These are phyloP conservation scores for Discoglossus pictus DNA, from an alignment of 2,797 vertebrate species.

Conservation along the genomic window DNA sequence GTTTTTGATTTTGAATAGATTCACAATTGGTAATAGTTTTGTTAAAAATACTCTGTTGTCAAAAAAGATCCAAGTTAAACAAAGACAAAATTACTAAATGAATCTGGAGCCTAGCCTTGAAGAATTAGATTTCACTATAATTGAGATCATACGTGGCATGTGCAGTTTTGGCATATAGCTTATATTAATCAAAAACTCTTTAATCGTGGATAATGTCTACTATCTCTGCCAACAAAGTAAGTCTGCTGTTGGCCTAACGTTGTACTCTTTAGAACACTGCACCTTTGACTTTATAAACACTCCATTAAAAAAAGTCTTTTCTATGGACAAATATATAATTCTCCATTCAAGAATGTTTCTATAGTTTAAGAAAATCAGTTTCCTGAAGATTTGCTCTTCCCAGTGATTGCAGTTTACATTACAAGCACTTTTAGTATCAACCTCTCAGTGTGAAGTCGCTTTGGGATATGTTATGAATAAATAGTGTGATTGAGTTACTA, in stretches of 20 bases:
- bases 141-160: conserved; percentile 87
- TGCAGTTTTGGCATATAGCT: conserved; percentile 80
- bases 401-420: conserved; percentile 76
- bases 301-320: conserved; percentile 55
- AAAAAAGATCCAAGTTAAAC: conserved; percentile 82
- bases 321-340: conserved; percentile 58
- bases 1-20: conserved; percentile 62
- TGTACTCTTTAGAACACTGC: conserved; percentile 73
- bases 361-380: conserved; percentile 78
- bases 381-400: conserved; percentile 72
- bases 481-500: conserved; percentile 39
- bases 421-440: conserved; percentile 69
- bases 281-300: conserved; percentile 87
- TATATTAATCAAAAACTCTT: conserved; percentile 84
- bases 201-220: conserved; percentile 81
- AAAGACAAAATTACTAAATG: conserved; percentile 76
- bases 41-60: conserved; percentile 68
- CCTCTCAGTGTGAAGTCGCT: conserved; percentile 50
- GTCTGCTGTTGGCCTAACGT: conserved; percentile 67
- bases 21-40: conserved; percentile 65
- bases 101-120: conserved; percentile 74
- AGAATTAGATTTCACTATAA: conserved; percentile 85
- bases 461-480: conserved; percentile 56
- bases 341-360: conserved; percentile 66
- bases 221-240: conserved; percentile 71